Percentiles rank a stretch among this genome's conserved stretches.
Evolutionary conservation across 2,113 vertebrate species (phyloP).

Genomic region (Polypterus bichir): DNA sequence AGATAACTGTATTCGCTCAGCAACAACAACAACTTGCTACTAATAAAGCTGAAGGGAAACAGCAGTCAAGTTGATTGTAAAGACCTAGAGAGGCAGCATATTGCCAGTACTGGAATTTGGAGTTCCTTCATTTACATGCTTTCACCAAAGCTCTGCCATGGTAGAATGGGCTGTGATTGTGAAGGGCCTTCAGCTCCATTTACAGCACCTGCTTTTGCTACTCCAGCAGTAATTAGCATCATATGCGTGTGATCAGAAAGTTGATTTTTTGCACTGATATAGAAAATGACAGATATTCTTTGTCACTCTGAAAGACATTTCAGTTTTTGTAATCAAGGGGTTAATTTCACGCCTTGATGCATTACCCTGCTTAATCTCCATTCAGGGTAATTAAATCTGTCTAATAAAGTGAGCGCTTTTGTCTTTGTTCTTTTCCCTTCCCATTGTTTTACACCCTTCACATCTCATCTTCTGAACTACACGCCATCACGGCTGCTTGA

Average conservation of each 20-base stretch:
- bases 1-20: no score
- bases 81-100: no score
- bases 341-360: slow-evolving; percentile 97
- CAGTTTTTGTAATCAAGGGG: slow-evolving; percentile 82
- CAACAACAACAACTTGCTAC: no score
- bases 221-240: slow-evolving; percentile 19
- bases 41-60: no score
- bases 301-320: no score
- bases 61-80: no score
- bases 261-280: neutral
- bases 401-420: slow-evolving; percentile 91
- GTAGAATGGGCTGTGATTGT: no score
- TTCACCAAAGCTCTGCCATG: no score
- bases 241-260: neutral
- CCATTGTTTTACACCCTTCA: slow-evolving; percentile 93
- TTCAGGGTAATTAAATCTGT: slow-evolving; percentile 99
- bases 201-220: slow-evolving; percentile 13
- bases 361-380: slow-evolving; percentile 94
- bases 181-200: no score
- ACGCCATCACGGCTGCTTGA: slow-evolving; percentile 77
- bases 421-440: slow-evolving; percentile 79
- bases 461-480: slow-evolving; percentile 86
- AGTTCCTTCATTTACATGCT: no score
- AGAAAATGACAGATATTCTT: no score
- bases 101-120: no score